Percentiles rank a stretch among this genome's conserved stretches.
phyloP scores from a whole-genome alignment of 1,140 invertebrate genomes.

The Drepana arcuata region DNA sequence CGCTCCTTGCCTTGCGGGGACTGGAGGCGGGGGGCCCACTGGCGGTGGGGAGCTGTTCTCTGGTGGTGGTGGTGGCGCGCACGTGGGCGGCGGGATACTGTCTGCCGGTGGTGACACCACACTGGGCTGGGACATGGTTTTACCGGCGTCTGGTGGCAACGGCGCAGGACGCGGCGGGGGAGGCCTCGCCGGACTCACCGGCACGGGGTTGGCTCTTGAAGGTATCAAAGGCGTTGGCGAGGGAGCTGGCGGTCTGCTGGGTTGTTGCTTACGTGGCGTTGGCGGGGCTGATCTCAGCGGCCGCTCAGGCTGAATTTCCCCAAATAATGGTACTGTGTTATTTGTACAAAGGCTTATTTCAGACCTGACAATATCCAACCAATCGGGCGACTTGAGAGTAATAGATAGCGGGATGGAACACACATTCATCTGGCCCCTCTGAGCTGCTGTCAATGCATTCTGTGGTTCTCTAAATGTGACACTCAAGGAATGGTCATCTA shows the following conservation, averaged over 20 bases:
- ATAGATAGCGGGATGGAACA: constrained; percentile 80
- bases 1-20: constrained; percentile 71
- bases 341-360: constrained; percentile 88
- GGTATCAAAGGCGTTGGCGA: constrained; percentile 73
- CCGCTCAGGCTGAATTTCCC: constrained; percentile 43
- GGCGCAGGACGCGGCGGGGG: constrained; percentile 71
- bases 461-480: constrained; percentile 91
- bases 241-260: constrained; percentile 71
- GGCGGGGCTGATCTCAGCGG: constrained; percentile 59
- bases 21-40: constrained; percentile 73
- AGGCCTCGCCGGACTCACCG: constrained; percentile 56
- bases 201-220: constrained; percentile 69
- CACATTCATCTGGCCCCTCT: constrained; percentile 71
- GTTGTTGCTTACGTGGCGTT: constrained; percentile 63
- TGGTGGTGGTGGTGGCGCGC: constrained; percentile 78
- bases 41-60: constrained; percentile 65
- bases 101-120: constrained; percentile 38
- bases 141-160: constrained; percentile 48
- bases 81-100: constrained; percentile 57
- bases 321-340: constrained; percentile 84
- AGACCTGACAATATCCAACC: constrained; percentile 84
- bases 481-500: constrained; percentile 88
- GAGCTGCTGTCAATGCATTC: constrained; percentile 82
- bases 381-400: constrained; percentile 87
- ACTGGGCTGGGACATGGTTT: constrained; percentile 45